A percentile compares a stretch with the other conserved stretches of the same genome.
Evolutionary conservation across 1,140 invertebrate species (phyloP).

Genomic region (Calliopsis andreniformis): DNA sequence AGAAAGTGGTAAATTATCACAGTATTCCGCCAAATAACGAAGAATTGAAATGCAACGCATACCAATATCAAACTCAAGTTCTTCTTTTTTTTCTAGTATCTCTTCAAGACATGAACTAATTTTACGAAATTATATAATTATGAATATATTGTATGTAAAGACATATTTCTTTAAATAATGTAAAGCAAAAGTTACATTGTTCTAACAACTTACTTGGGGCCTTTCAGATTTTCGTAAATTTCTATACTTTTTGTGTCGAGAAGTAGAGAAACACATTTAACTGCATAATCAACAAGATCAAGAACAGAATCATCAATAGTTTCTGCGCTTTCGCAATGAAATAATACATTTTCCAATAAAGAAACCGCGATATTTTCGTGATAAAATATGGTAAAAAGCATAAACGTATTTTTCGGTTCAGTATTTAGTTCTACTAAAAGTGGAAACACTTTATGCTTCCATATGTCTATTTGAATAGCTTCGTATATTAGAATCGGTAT

Average conservation of each 20-base stretch:
- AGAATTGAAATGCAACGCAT: slow-evolving; percentile 88
- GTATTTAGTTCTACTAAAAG: slow-evolving; percentile 85
- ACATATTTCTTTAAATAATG: slow-evolving; percentile 13
- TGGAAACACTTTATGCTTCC: slow-evolving; percentile 89
- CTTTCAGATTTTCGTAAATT: slow-evolving; percentile 65
- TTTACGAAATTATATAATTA: slow-evolving; percentile 46
- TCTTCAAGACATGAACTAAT: slow-evolving; percentile 81
- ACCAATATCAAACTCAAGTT: slow-evolving; percentile 87
- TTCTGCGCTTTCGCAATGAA: slow-evolving; percentile 87
- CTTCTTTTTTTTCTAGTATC: slow-evolving; percentile 84
- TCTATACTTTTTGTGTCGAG: slow-evolving; percentile 78
- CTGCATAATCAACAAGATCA: slow-evolving; percentile 89
- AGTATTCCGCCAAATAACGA: slow-evolving; percentile 83
- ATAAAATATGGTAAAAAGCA: slow-evolving; percentile 88
- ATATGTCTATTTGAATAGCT: slow-evolving; percentile 88
- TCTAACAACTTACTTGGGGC: slow-evolving; percentile 55
- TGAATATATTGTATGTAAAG: slow-evolving; percentile 17
- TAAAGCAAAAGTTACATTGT: slow-evolving; percentile 5
- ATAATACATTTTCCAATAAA: slow-evolving; percentile 88
- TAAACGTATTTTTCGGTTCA: slow-evolving; percentile 86
- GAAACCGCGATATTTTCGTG: slow-evolving; percentile 87
- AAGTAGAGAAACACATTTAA: slow-evolving; percentile 82
- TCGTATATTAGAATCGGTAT: slow-evolving; percentile 87
- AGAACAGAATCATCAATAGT: slow-evolving; percentile 86
- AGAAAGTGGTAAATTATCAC: slow-evolving; percentile 83